Base-by-base conservation (phyloP, 2,113 vertebrate species). In the Sisor rabdophorus region DNA sequence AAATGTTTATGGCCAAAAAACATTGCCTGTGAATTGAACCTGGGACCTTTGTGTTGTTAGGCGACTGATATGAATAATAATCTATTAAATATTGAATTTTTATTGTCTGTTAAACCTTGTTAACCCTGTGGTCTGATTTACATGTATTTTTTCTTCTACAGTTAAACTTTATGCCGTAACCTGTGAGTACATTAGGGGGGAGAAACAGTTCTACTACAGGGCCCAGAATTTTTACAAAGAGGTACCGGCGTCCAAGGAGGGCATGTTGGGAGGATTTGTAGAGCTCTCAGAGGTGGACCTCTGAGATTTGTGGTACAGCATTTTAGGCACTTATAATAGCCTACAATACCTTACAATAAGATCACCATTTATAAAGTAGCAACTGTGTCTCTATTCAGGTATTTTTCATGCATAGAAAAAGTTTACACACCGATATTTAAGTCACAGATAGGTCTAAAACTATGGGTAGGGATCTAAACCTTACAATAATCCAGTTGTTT, bases 241-340 rank as follows among this genome's bases (percentile, higher is more conserved):
- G 56, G 94, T 98, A 19, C 91, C 94, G 0, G 92, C 96, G 19
- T 95, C 96, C 0, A 96, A 97, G 87, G 95, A 97, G 81, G 95
- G 96, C 65, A 98, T 98, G 96, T 94, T 99, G 95, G 97, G 97
- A 77, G 95, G 95, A 81, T 99, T 93, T 83, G 86, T 95, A 67
- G 95, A 98, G 76, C 90, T 99, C 54, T 94, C 93, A 63, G 87
- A 92, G 76, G 88, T 91, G 0, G 97, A 99, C 55, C 90, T 97
- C 58, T 93, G 95, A 67, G 93, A 91, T 97, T 98, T 92, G 90
- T 97, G 91, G 94, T 95, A 87, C 89, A 92, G 91, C 36, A 24
- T 68, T 54, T 17, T 74, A 58, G 4, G 20, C 1, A 28, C 20
- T 32, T 32, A 28, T 22, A n/a, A 4, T 13, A 12, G 36, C 9